Evolutionary conservation across 2,888 invertebrate species (phyloP).

Genomic region (Limnephilus lunatus): DNA sequence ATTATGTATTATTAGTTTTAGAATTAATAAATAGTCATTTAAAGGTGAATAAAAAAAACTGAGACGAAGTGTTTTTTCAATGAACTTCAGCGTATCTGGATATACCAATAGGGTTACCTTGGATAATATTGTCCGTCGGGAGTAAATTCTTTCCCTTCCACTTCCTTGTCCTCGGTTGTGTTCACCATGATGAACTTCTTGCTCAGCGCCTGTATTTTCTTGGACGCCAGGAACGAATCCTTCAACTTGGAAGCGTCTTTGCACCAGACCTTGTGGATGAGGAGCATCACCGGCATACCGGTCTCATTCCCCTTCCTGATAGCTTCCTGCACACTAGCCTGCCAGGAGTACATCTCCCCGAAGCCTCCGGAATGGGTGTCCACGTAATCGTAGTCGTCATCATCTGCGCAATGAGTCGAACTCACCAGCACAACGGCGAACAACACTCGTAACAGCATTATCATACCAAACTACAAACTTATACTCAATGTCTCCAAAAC

Average conservation of each 20-base stretch:
- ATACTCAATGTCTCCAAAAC: neutral
- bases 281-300: conserved; percentile 80
- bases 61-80: too few relatives aligned
- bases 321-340: conserved; percentile 74
- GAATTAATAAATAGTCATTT: too few relatives aligned
- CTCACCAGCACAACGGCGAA: neutral
- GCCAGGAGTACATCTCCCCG: conserved; percentile 74
- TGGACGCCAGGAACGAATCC: conserved; percentile 78
- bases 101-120: conserved; percentile 69
- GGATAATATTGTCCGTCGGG: conserved; percentile 85
- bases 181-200: conserved; percentile 83
- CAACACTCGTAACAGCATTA: neutral
- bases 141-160: conserved; percentile 73
- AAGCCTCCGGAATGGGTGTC: conserved; percentile 64
- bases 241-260: conserved; percentile 81
- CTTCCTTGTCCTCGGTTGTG: conserved; percentile 79
- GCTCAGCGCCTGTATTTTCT: conserved; percentile 78
- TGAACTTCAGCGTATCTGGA: neutral
- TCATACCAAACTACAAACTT: neutral
- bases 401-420: neutral
- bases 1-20: too few relatives aligned
- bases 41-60: too few relatives aligned
- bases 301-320: conserved; percentile 71
- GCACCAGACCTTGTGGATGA: conserved; percentile 83
- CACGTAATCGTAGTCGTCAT: conserved; percentile 66